Conservation (phyloP, 92 coral and sea anemone species). For the Scolanthus callimorphus region DNA sequence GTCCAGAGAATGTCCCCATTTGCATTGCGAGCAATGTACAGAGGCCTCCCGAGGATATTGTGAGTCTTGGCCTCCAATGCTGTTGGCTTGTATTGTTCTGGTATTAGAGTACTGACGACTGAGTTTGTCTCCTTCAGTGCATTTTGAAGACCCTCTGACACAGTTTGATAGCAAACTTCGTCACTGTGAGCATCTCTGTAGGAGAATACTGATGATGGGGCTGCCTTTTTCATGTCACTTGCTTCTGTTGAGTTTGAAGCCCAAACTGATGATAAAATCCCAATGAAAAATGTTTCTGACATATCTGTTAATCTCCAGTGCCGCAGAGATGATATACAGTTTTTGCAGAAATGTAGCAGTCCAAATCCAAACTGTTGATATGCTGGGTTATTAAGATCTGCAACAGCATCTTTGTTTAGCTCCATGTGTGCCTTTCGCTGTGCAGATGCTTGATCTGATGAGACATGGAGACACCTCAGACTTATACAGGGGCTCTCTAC, state of each 20-base stretch:
- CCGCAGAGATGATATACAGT: conserved; percentile 34
- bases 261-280: conserved; percentile 33
- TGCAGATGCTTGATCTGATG: conserved; percentile 57
- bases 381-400: conserved; percentile 13
- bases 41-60: conserved; percentile 56
- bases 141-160: conserved; percentile 28
- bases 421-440: conserved; percentile 38
- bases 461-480: conserved; percentile 32
- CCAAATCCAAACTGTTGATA: conserved; percentile 68
- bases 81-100: conserved; percentile 38
- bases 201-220: conserved; percentile 57
- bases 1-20: conserved; percentile 67
- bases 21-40: conserved; percentile 42
- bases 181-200: conserved; percentile 57
- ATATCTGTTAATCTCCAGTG: conserved; percentile 55
- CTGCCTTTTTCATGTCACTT: conserved; percentile 17
- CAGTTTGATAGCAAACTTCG: conserved; percentile 49
- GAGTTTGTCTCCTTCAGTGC: conserved; percentile 10
- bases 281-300: conserved; percentile 51
- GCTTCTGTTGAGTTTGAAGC: conserved; percentile 39
- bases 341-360: conserved; percentile 54
- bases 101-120: conserved; percentile 34
- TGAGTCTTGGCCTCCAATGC: conserved; percentile 45
- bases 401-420: conserved; percentile 13
- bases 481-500: conserved; percentile 13